phyloP scores from a whole-genome alignment of 2,888 invertebrate species.

The Lasioglossum villosulum region DNA sequence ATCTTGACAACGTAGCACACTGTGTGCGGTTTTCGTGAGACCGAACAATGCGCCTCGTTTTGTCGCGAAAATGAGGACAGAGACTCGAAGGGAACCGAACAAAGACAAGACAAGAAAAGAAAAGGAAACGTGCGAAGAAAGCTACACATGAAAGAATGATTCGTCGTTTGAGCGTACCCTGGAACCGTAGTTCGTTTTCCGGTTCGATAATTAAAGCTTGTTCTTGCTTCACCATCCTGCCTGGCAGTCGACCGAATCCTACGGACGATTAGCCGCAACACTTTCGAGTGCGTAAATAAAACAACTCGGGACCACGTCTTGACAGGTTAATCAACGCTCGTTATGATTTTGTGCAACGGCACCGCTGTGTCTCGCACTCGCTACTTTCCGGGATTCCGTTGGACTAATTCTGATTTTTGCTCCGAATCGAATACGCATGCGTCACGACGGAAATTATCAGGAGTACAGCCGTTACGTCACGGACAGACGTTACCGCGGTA shows the following conservation, averaged over 20 bases:
- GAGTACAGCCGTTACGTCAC: conserved; percentile 57
- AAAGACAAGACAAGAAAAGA: not conserved
- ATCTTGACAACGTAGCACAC: conserved; percentile 72
- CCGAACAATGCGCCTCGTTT: conserved; percentile 42
- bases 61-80: conserved; percentile 28
- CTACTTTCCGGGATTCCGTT: conserved; percentile 81
- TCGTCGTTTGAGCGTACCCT: conserved; percentile 88
- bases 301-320: conserved; percentile 59
- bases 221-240: conserved; percentile 89
- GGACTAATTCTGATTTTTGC: conserved; percentile 81
- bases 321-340: conserved; percentile 65
- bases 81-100: conserved; percentile 8
- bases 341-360: conserved; percentile 62
- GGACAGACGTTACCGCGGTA: conserved; percentile 68
- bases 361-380: conserved; percentile 72
- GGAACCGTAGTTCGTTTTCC: conserved; percentile 94
- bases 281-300: conserved; percentile 44
- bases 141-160: conserved; percentile 48
- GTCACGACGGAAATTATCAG: conserved; percentile 77
- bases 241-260: conserved; percentile 56
- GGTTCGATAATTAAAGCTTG: conserved; percentile 95
- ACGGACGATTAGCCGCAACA: conserved; percentile 59
- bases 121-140: conserved; percentile 4
- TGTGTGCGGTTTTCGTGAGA: conserved; percentile 60
- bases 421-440: conserved; percentile 78